These are phyloP conservation scores for Agonopterix alstromeriana DNA, from an alignment of 2,888 invertebrate genomes.

Conservation along the genomic window DNA sequence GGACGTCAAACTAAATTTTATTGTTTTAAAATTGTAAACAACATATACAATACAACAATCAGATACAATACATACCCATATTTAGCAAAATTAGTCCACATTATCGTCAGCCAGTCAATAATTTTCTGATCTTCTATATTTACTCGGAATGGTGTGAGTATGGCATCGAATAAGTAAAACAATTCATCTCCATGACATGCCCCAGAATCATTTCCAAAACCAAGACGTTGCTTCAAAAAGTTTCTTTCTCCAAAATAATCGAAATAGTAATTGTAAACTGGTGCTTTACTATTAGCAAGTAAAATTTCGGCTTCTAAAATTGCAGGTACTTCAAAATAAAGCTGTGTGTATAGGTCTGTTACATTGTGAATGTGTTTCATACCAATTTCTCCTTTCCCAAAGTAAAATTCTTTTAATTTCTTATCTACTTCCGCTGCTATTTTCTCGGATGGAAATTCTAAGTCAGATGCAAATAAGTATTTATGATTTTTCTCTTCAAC, in stretches of 20 bases:
- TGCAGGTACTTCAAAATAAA: slow-evolving; percentile 58
- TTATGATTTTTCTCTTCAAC: slow-evolving; percentile 34
- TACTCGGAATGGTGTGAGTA: slow-evolving; percentile 40
- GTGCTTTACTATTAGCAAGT: slow-evolving; percentile 22
- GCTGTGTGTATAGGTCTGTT: slow-evolving; percentile 48
- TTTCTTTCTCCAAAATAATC: slow-evolving; percentile 54
- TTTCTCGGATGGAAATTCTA: slow-evolving; percentile 40
- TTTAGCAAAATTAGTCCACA: slow-evolving; percentile 67
- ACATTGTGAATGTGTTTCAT: slow-evolving; percentile 45
- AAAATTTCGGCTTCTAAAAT: slow-evolving; percentile 44
- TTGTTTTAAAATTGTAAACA: too few relatives aligned
- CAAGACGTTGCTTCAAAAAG: slow-evolving; percentile 37
- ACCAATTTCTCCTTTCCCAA: slow-evolving; percentile 57
- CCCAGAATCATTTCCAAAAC: slow-evolving; percentile 34
- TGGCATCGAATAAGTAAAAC: slow-evolving; percentile 49
- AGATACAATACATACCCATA: slow-evolving; percentile 35
- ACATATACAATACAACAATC: too few relatives aligned
- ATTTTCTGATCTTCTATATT: slow-evolving; percentile 34
- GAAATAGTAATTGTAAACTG: slow-evolving; percentile 54
- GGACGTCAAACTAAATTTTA: too few relatives aligned
- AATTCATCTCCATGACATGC: slow-evolving; percentile 61
- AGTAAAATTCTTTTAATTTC: slow-evolving; percentile 53
- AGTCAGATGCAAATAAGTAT: slow-evolving; percentile 58
- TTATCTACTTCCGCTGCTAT: slow-evolving; percentile 34
- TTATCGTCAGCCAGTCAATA: slow-evolving; percentile 47